phyloP scores from a whole-genome alignment of 2,888 invertebrate species.

The Meandrusa payeni region DNA sequence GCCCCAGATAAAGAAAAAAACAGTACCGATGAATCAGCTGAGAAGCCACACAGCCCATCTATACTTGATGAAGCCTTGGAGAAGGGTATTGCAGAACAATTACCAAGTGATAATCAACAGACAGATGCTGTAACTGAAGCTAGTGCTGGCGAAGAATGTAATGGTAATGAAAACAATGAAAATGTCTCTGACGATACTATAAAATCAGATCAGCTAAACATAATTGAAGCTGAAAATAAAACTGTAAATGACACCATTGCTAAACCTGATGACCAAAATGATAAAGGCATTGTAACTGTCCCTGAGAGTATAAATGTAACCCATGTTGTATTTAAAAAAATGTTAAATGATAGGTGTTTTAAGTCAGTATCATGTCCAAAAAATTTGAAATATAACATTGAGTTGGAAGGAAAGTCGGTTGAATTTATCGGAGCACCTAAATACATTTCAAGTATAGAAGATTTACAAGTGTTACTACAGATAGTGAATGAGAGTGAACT shows the following conservation, averaged over 20 bases:
- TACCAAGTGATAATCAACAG: conserved; percentile 36
- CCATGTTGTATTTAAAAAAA: conserved; percentile 66
- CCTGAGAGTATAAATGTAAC: conserved; percentile 41
- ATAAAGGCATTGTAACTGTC: conserved; percentile 23
- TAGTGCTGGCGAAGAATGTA: conserved; percentile 14
- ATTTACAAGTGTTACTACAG: conserved; percentile 71
- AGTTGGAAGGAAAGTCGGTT: conserved; percentile 62
- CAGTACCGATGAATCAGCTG: conserved; percentile 40
- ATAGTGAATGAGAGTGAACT: conserved; percentile 73
- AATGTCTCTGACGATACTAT: conserved; percentile 20
- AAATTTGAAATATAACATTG: conserved; percentile 66
- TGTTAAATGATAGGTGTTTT: conserved; percentile 50
- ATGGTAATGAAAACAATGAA: conserved; percentile 19
- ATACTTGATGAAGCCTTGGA: conserved; percentile 63
- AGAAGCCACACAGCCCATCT: conserved; percentile 64
- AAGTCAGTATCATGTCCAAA: conserved; percentile 68
- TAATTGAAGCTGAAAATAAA: conserved; percentile 14
- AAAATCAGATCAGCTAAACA: conserved; percentile 11
- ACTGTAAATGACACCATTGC: too few species aligned
- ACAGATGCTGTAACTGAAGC: conserved; percentile 21
- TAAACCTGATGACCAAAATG: conserved; percentile 30
- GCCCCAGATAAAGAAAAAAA: conserved; percentile 2
- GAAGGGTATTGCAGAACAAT: conserved; percentile 60
- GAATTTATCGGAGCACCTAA: conserved; percentile 75
- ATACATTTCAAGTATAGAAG: conserved; percentile 65